Base-by-base conservation (phyloP, 2,888 invertebrate genomes). In the Piscicola geometra region DNA sequence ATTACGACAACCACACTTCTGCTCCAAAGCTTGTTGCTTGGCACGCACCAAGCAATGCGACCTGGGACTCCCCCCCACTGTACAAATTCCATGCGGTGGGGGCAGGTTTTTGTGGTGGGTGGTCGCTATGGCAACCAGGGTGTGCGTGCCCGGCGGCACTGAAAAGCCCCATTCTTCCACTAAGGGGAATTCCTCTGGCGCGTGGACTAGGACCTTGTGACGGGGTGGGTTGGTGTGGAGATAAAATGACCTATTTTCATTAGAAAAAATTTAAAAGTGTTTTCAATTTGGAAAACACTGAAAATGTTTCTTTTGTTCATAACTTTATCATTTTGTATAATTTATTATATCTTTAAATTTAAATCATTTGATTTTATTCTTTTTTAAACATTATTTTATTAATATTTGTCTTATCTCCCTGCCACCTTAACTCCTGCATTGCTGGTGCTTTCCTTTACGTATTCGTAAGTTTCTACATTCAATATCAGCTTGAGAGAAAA, bases 391-490 rank as follows among this genome's bases (percentile, higher is more conserved):
- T 41, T 41, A 41, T 41, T 41, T 41, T 41, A 15, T 41, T 41
- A 41, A 9, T n/a, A n/a, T 41, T 41, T 41, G 41, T 41, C 15
- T 41, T 41, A 41, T 41, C 18, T n/a, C n/a, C n/a, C n/a, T n/a
- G n/a, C 47, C 41, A 80, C 79, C 79, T 80, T 80, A 66, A 80
- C 76, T 21, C 80, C 80, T 28, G 79, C 80, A 52, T 80, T 80
- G 60, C 76, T 79, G 41, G 79, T 76, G 18, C 78, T 79, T 0
- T 78, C 79, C 25, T 68, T 50, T 78, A 80, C 79, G 73, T 80
- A 80, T 35, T 80, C 80, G 35, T 80, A 80, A 75, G 79, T 79
- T 60, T 80, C 80, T 1, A 80, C 77, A 75, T 80, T 80, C 72
- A 80, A 52, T 18, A 77, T 79, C 66, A 80, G 71, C 41, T 77